A percentile compares a stretch with the other conserved stretches of the same genome.
These are phyloP conservation scores for Petrocephalus microphthalmus DNA, from an alignment of 2,113 vertebrate species.

Conservation along the genomic window DNA sequence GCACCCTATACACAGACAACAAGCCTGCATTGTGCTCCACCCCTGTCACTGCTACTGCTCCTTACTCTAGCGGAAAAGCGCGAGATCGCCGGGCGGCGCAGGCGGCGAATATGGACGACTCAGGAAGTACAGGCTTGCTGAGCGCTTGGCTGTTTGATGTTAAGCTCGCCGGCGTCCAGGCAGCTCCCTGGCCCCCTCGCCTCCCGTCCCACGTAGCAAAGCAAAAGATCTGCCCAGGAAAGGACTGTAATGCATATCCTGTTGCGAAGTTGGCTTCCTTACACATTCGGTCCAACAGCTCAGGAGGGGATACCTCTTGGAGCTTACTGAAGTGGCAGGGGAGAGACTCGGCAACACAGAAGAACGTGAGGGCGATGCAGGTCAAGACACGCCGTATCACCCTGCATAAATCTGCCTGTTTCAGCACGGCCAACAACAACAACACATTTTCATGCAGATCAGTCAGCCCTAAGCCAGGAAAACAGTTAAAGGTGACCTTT, in stretches of 20 bases:
- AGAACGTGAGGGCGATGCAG: not conserved
- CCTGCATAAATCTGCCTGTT: not conserved
- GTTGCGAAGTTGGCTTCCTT: not conserved
- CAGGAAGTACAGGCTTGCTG: not conserved
- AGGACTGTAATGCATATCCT: not conserved
- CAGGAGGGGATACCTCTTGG: not conserved
- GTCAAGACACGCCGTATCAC: not conserved
- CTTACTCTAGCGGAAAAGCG: not conserved
- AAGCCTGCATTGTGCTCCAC: constrained; percentile 21
- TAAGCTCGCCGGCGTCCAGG: not conserved
- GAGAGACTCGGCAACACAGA: not conserved
- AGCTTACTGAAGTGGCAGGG: not conserved
- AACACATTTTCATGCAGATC: not conserved
- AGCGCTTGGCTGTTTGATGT: not conserved
- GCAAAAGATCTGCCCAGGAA: not conserved
- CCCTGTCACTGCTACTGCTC: constrained; percentile 27
- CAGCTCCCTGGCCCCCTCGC: not conserved
- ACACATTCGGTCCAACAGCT: not conserved
- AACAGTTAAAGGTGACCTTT: not conserved
- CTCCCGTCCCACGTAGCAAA: not conserved
- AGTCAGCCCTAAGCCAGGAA: not conserved
- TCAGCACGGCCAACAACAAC: not conserved
- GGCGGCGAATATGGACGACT: not conserved
- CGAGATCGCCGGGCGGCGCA: not conserved
- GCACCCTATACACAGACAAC: constrained; percentile 45